Evolutionary conservation across 35 echinoderm and acorn worm genomes (phyloP).

Genomic region (Lytechinus variegatus): DNA sequence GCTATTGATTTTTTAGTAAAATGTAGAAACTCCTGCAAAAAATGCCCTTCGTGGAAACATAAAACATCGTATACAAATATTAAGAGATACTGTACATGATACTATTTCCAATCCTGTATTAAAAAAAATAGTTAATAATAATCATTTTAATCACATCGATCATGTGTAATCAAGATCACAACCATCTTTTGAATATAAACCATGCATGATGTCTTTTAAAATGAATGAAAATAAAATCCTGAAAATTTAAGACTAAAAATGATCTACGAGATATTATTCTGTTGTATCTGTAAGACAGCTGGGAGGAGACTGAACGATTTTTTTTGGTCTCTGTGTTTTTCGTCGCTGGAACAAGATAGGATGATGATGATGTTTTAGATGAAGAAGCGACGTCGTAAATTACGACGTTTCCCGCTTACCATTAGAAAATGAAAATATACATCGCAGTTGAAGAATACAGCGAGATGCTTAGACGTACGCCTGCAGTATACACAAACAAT

Average conservation of each 20-base stretch:
- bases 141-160: background rate
- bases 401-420: conserved; percentile 61
- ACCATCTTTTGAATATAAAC: background rate
- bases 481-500: conserved; percentile 79
- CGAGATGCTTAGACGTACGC: conserved; percentile 61
- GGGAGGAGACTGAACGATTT: background rate
- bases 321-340: background rate
- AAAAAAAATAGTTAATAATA: background rate
- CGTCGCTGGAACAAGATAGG: background rate
- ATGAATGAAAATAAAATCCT: background rate
- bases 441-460: conserved; percentile 53
- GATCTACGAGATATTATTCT: background rate
- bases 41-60: background rate
- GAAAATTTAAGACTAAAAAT: background rate
- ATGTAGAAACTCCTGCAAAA: background rate
- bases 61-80: background rate
- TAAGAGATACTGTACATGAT: background rate
- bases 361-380: conserved; percentile 20
- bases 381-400: conserved; percentile 58
- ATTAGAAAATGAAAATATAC: conserved; percentile 95
- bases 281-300: background rate
- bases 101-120: too few species aligned
- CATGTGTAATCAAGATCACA: background rate
- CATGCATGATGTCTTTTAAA: background rate
- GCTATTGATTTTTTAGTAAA: too few species aligned